Evolutionary conservation across 2,888 invertebrate genomes (phyloP), one percentile per base, ranked within the genome.

Genomic region (Idaea aversata): DNA sequence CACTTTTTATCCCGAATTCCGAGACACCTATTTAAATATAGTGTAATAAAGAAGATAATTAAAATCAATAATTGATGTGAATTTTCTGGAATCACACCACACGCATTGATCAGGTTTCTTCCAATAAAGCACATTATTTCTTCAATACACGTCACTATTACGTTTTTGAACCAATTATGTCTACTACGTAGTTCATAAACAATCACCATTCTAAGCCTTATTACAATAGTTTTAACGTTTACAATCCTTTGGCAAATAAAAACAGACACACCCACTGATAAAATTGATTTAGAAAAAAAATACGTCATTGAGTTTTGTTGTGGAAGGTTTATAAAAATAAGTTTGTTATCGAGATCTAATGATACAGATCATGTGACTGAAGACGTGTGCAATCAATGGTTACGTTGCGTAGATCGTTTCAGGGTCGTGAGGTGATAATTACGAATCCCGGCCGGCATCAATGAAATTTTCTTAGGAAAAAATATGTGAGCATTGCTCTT

Each of bases 41-140:
- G 25, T 25, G 3, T 25, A 25, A 25, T 3, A 25, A 25, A 25
- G 25, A 25, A 25, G 3, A 25, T 2, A 1, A 3, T 3, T 25
- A 47, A 47, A 47, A 4, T 4, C 13, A 7, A 13, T 13, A 13
- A 10, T 0, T 47, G 47, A 47, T 10, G 47, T 13, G 13, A 47
- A 47, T 10, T 47, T 47, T 47, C 47, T 10, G 10, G 47, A 47
- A 47, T 47, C 6, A 47, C 0, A 47, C 5, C 0, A 15, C 7
- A n/a, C 6, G 36, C 47, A 36, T 58, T 67, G 25, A 25, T 47
- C 57, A 63, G 68, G 68, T 58, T 65, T 65, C 65, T 63, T 68
- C 65, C 64, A 35, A 60, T 7, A 62, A 59, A 36, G 63, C 47
- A 15, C 38, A 63, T 63, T 13, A 16, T 34, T 57, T 16, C 57